phyloP scores from a whole-genome alignment of 2,888 invertebrate genomes.

The Pyrrhosoma nymphula region DNA sequence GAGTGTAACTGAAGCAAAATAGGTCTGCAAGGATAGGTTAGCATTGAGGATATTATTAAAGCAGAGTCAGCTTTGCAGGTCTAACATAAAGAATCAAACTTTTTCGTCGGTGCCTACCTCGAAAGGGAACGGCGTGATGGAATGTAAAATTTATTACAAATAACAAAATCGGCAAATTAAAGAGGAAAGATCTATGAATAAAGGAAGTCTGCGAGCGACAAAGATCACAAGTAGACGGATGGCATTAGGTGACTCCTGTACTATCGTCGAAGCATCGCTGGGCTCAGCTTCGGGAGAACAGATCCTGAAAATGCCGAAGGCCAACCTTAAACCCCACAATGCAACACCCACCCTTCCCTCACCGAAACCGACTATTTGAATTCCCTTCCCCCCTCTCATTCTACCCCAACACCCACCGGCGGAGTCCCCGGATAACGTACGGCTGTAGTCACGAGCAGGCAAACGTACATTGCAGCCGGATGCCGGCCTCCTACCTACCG shows the following conservation, averaged over 20 bases:
- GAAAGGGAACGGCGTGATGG: too few species aligned
- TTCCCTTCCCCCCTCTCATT: not conserved
- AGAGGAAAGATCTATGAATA: too few species aligned
- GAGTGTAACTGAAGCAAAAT: too few species aligned
- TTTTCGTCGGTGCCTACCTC: too few species aligned
- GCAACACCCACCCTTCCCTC: not conserved
- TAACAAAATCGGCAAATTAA: too few species aligned
- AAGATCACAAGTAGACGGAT: not conserved
- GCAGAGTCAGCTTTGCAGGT: too few species aligned
- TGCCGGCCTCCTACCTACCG: not conserved
- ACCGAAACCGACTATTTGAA: not conserved
- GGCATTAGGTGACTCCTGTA: not conserved
- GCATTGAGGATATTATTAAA: too few species aligned
- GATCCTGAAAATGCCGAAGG: not conserved
- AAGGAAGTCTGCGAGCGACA: too few species aligned
- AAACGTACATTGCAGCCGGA: not conserved
- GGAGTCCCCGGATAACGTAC: slow-evolving; percentile 4
- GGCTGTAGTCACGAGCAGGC: not conserved
- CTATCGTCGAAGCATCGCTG: not conserved
- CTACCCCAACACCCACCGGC: not conserved
- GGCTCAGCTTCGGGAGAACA: not conserved
- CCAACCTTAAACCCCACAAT: not conserved
- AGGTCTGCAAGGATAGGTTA: too few species aligned
- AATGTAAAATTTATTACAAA: too few species aligned
- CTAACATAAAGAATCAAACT: too few species aligned